Evolutionary conservation across 30 jellyfish, hydroid and myxozoan species (phyloP), one percentile per base, ranked within the genome.

Genomic region (Clytia hemisphaerica): DNA sequence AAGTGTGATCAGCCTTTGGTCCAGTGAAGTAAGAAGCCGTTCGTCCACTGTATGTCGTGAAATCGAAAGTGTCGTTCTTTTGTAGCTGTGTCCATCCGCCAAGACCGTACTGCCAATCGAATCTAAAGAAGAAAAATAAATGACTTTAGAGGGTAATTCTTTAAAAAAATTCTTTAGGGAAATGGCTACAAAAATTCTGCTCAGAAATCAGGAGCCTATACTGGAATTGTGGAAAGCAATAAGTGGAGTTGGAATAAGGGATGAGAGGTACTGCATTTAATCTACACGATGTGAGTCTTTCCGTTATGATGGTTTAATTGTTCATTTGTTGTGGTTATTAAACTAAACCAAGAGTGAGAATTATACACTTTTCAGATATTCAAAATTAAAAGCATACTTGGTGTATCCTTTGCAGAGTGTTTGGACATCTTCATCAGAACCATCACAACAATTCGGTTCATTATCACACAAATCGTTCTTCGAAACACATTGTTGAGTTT

Each of bases 391-490:
- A 25, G n/a, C 83, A 48, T 54, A 91, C 99, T 81, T 80, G 33
- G 75, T 82, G 83, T 75, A 91, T 18, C 69, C 76, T 37, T 73
- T 79, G 61, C 99, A 91, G 33, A 65, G 81, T 6, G 87, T 83
- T 31, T 65, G 82, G n/a, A 71, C 63, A n/a, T n/a, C n/a, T 73
- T 91, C 99, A 72, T 91, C 99, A 0, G 99, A 91, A 12, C 99
- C 99, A 61, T 91, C 99, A 60, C 99, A 91, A 69, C 99, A 91
- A 37, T 91, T 77, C 25, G 93, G 42, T 53, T 83, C 99, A 33
- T 55, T 48, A 44, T 91, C 99, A 48, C 99, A 91, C 37, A 91
- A 37, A 2, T 90, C 67, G 27, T 35, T 58, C 6, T 37, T 47
- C n/a, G 66, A 73, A 21, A 91, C 72, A 37, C 99, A 91, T 47